A percentile compares a stretch with the other conserved stretches of the same genome.
Conservation (phyloP, 2,888 invertebrate species). For the Agriopis leucophaearia region DNA sequence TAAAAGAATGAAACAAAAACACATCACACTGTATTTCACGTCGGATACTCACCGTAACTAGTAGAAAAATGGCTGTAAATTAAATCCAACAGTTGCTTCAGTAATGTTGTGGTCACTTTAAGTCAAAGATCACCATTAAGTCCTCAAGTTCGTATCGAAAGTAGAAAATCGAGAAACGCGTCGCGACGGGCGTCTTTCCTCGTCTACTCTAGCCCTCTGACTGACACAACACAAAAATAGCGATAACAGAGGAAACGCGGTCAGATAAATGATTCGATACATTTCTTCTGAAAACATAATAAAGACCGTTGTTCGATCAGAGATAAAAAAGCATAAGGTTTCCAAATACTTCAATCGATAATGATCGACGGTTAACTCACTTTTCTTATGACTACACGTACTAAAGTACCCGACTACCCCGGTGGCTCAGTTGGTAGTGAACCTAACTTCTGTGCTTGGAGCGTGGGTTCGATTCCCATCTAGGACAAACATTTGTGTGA, state of each 20-base stretch:
- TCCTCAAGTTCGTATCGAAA: conserved; percentile 23
- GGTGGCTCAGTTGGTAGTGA: too few species aligned
- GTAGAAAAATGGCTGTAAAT: not conserved
- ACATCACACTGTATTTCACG: not conserved
- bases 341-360: conserved; percentile 19
- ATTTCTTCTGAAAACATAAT: conserved; percentile 53
- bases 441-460: too few species aligned
- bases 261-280: conserved; percentile 52
- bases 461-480: too few species aligned
- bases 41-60: conserved; percentile 7
- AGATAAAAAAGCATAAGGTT: conserved; percentile 44
- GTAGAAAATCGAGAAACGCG: conserved; percentile 19
- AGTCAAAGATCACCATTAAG: conserved; percentile 38
- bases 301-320: conserved; percentile 52
- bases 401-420: too few species aligned
- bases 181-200: conserved; percentile 57
- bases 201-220: conserved; percentile 62
- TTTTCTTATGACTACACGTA: not conserved
- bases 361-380: not conserved
- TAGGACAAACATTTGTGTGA: too few species aligned
- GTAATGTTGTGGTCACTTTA: conserved; percentile 25
- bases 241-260: conserved; percentile 66
- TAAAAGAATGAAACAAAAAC: conserved; percentile 15
- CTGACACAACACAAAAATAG: conserved; percentile 72
- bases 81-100: conserved; percentile 15